phyloP scores from a whole-genome alignment of 1,140 invertebrate species.

The Archivesica marissinica region DNA sequence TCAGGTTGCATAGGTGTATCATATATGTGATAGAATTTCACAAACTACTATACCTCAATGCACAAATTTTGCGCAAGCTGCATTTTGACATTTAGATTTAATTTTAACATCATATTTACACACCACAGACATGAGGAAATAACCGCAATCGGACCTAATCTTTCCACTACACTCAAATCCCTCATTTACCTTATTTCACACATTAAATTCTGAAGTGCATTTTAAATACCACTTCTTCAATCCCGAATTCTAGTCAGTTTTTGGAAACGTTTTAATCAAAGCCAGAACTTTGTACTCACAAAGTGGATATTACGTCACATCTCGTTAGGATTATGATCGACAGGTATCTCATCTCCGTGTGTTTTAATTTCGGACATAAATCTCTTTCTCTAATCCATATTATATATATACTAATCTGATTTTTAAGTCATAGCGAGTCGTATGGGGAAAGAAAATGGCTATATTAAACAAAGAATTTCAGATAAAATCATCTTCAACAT shows the following conservation, averaged over 20 bases:
- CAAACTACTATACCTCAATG: no score
- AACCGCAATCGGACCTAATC: no score
- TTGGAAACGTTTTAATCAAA: not conserved
- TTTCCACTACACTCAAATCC: not conserved
- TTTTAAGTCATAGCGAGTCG: not conserved
- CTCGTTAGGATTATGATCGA: no score
- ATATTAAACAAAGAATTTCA: slow-evolving; percentile 13
- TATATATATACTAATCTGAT: not conserved
- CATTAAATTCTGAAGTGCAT: not conserved
- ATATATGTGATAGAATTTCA: no score
- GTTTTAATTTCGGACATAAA: not conserved
- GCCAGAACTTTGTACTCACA: not conserved
- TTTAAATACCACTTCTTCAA: not conserved
- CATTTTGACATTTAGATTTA: no score
- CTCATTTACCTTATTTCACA: not conserved
- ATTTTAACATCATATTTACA: no score
- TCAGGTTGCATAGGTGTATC: no score
- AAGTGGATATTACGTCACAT: no score
- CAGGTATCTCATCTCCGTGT: not conserved
- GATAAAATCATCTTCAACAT: not conserved
- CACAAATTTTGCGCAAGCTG: no score
- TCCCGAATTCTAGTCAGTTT: not conserved
- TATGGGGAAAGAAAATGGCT: not conserved
- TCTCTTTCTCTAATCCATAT: not conserved
- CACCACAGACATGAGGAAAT: no score